Evolutionary conservation across 2,113 vertebrate genomes (phyloP).

Genomic region (Alethe diademata): DNA sequence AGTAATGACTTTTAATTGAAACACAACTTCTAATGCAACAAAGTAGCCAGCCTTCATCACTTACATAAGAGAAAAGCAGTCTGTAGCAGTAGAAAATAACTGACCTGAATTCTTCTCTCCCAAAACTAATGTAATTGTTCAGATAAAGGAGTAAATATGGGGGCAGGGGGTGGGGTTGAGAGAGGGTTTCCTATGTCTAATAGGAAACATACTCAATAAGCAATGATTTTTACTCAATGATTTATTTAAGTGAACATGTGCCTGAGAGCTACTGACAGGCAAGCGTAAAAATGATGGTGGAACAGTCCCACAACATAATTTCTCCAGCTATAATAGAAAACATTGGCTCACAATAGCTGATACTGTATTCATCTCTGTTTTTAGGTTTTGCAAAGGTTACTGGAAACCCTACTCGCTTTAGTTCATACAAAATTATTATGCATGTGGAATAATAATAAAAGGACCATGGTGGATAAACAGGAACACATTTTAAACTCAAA

Average conservation of each 20-base stretch:
- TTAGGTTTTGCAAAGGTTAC: neutral
- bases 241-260: neutral
- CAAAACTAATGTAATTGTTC: neutral
- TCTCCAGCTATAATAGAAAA: neutral
- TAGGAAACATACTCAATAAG: neutral
- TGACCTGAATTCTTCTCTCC: neutral
- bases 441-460: neutral
- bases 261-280: neutral
- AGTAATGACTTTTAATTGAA: neutral
- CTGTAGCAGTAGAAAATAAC: neutral
- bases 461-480: neutral
- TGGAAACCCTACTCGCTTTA: neutral
- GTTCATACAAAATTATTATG: neutral
- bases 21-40: neutral
- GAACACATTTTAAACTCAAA: neutral
- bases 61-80: neutral
- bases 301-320: neutral
- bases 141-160: neutral
- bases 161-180: rapidly evolving
- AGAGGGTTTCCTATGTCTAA: neutral
- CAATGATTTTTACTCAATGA: neutral
- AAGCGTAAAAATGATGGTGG: neutral
- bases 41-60: neutral
- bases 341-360: neutral
- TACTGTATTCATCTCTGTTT: neutral